Conservation (phyloP, 1,140 invertebrate genomes). For the Prorops nasuta region DNA sequence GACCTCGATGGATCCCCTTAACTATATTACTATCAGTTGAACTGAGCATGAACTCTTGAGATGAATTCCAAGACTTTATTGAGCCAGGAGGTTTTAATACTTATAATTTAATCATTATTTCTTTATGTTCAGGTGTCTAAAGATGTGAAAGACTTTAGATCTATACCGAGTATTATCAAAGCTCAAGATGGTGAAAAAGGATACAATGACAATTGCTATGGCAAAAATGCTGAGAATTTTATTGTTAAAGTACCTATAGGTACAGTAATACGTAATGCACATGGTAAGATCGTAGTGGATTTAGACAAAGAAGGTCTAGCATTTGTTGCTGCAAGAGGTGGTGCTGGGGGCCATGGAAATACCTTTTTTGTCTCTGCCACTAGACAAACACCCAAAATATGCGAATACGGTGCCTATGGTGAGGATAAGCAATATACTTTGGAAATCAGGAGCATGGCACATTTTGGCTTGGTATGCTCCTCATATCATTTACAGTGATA, state of each 20-base stretch:
- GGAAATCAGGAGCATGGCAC: constrained; percentile 90
- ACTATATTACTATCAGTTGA: no score
- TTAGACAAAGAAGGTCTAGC: constrained; percentile 70
- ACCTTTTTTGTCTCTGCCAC: constrained; percentile 82
- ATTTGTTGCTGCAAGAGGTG: constrained; percentile 92
- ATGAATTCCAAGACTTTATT: no score
- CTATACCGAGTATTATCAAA: constrained; percentile 62
- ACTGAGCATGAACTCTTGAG: no score
- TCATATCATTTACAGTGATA: not conserved
- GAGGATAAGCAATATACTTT: constrained; percentile 73
- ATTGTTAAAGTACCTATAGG: constrained; percentile 84
- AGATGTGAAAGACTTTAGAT: constrained; percentile 72
- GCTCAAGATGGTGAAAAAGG: constrained; percentile 76
- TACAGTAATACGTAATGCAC: constrained; percentile 72
- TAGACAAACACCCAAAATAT: constrained; percentile 79
- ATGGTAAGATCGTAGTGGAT: constrained; percentile 69
- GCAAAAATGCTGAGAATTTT: constrained; percentile 80
- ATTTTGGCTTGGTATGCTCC: constrained; percentile 78
- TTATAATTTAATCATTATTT: no score
- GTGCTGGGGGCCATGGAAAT: constrained; percentile 94
- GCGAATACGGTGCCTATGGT: constrained; percentile 85
- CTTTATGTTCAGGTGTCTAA: constrained; percentile 57
- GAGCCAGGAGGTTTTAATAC: no score
- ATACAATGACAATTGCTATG: constrained; percentile 73
- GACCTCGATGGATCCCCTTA: no score